A percentile compares a stretch with the other conserved stretches of the same genome.
Evolutionary conservation across 1,140 invertebrate genomes (phyloP).

Genomic region (Andricus grossulariae): DNA sequence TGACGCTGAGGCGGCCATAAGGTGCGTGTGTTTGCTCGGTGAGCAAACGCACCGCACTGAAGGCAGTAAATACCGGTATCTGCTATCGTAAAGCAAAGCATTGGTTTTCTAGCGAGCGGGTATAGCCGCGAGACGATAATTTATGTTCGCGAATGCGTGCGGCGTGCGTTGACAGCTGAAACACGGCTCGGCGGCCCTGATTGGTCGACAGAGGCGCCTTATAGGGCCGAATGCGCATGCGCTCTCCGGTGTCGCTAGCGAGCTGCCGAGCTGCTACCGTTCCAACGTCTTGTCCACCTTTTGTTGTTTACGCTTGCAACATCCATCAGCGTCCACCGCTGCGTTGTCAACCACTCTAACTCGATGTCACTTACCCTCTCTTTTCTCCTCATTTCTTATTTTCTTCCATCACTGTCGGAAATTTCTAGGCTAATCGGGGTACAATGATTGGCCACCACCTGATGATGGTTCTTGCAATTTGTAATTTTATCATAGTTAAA

Average conservation of each 20-base stretch:
- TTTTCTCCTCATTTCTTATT: background rate
- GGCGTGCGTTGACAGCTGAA: conserved; percentile 30
- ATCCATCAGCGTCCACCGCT: conserved; percentile 24
- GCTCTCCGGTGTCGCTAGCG: background rate
- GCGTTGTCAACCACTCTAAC: conserved; percentile 15
- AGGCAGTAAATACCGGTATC: conserved; percentile 60
- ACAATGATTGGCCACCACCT: too few species aligned
- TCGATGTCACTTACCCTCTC: conserved; percentile 17
- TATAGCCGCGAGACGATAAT: background rate
- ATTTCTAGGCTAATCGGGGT: too few species aligned
- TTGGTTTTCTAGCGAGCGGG: conserved; percentile 29
- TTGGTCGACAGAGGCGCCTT: conserved; percentile 12
- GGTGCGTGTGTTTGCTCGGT: background rate
- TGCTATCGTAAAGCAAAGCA: conserved; percentile 44
- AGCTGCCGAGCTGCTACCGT: conserved; percentile 10
- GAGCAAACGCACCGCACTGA: conserved; percentile 16
- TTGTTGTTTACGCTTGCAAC: conserved; percentile 11
- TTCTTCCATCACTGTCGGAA: background rate
- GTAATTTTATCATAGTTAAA: too few species aligned
- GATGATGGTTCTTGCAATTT: too few species aligned
- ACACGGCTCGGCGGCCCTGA: background rate
- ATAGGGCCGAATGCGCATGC: conserved; percentile 15
- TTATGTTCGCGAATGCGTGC: conserved; percentile 27
- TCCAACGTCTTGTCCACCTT: too few species aligned
- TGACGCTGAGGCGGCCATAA: background rate